Percentiles rank a stretch among this genome's conserved stretches.
These are phyloP conservation scores for Drosophila cyrtoloma DNA, from an alignment of 2,888 invertebrate genomes.

Conservation along the genomic window DNA sequence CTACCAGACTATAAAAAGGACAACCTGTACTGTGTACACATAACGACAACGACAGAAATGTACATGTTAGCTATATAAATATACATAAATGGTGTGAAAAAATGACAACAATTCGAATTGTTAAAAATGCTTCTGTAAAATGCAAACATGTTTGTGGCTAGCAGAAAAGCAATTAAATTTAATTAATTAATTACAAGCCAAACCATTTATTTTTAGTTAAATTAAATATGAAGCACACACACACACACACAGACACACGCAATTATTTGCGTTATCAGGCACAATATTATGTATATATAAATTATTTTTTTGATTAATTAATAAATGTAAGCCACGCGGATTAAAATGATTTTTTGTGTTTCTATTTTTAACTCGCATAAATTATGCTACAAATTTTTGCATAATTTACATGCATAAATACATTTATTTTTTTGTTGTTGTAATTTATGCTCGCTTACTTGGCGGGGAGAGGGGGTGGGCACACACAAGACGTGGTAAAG, in stretches of 20 bases:
- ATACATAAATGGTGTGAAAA: conserved; percentile 19
- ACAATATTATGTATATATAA: conserved; percentile 6
- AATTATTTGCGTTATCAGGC: conserved; percentile 30
- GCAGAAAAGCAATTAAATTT: conserved; percentile 40
- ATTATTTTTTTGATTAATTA: conserved; percentile 24
- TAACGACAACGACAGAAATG: conserved; percentile 29
- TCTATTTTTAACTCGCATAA: conserved; percentile 19
- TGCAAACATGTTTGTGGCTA: conserved; percentile 60
- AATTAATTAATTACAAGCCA: conserved; percentile 54
- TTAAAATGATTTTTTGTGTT: conserved; percentile 7
- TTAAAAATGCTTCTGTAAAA: conserved; percentile 53
- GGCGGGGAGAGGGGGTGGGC: neutral
- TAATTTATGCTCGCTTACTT: conserved; percentile 27
- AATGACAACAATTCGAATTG: conserved; percentile 19
- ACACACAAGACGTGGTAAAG: neutral
- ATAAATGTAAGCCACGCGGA: conserved; percentile 20
- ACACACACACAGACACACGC: conserved; percentile 19
- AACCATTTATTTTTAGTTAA: conserved; percentile 27
- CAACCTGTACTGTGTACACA: conserved; percentile 27
- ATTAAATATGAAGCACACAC: neutral
- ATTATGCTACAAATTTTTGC: conserved; percentile 17
- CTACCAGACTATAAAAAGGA: conserved; percentile 15
- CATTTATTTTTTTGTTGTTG: conserved; percentile 2
- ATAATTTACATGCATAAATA: conserved; percentile 21
- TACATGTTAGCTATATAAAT: conserved; percentile 55